Evolutionary conservation across 1,140 invertebrate species (phyloP), one percentile per base, ranked within the genome.

Genomic region (Heterodera carotae): DNA sequence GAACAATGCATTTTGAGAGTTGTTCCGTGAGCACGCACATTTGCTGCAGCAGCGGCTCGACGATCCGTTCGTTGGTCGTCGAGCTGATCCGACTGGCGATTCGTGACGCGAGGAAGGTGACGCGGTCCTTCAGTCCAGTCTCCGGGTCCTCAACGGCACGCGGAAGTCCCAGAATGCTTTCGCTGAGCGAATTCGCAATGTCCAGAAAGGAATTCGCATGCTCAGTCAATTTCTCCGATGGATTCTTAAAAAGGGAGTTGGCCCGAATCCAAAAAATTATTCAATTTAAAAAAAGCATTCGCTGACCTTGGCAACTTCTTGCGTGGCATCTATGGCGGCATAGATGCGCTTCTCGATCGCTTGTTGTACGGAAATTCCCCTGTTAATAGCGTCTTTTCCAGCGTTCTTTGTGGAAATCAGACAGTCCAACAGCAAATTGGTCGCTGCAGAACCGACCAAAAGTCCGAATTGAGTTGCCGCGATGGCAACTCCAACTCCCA

Each of bases 131-230:
- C 8, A 80, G 43, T 6, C 66, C 36, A 25, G 74, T 53, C n/a
- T 77, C 64, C 22, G 79, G 66, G n/a, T 36, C 31, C 59, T 80
- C 79, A 18, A 43, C 33, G 2, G 69, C 64, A 12, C 34, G 36
- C 60, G 36, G 31, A 6, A 80, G 69, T 10, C 69, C 31, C 31
- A 80, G 39, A n/a, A 80, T 25, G 2, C 70, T 77, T 25, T 80
- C 80, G 64, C 72, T 80, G 1, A 82, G 60, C 25, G 79, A 56
- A 53, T 81, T 82, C 18, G 72, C 34, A 6, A 81, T 48, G 48
- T 80, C 79, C 33, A 80, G 53, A 48, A 82, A 76, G 22, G 71
- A 64, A 69, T 80, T 80, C 29, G 79, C 79, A 68, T 80, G 79
- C 31, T 74, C 79, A 68, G 34, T 76, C 39, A 72, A 15, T 36